These are phyloP conservation scores for Hermetia illucens DNA, from an alignment of 1,140 invertebrate species.

Conservation along the genomic window DNA sequence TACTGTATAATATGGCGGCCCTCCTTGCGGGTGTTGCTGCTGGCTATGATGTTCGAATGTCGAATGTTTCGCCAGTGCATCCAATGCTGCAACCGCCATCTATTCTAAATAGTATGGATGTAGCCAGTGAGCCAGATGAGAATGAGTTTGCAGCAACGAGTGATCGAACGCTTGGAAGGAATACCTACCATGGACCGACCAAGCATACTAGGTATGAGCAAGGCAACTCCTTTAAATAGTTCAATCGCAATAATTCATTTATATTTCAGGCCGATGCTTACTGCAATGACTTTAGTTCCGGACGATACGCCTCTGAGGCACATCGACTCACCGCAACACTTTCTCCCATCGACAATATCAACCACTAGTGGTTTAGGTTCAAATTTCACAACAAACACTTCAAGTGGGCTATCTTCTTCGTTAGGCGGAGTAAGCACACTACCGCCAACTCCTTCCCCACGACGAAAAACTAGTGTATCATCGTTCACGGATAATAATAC, in stretches of 20 bases:
- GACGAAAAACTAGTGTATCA: constrained; percentile 50
- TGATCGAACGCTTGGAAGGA: constrained; percentile 53
- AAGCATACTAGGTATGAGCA: constrained; percentile 35
- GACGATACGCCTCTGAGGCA: constrained; percentile 54
- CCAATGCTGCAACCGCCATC: constrained; percentile 49
- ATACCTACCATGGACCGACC: constrained; percentile 81
- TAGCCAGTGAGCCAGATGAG: constrained; percentile 16
- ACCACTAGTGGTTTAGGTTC: constrained; percentile 33
- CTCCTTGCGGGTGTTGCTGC: constrained; percentile 76
- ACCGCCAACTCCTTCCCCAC: constrained; percentile 52
- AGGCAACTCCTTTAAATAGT: no score
- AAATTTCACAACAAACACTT: constrained; percentile 31
- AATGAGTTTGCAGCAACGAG: constrained; percentile 33
- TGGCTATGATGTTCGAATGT: constrained; percentile 80
- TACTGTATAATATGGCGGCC: constrained; percentile 81
- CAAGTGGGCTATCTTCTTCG: constrained; percentile 15
- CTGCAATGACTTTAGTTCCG: constrained; percentile 32
- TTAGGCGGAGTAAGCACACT: constrained; percentile 22
- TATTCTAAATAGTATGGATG: constrained; percentile 1
- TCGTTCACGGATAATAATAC: constrained; percentile 15
- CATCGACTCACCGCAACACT: constrained; percentile 48
- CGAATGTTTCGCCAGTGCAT: constrained; percentile 70
- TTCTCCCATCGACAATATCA: constrained; percentile 24
- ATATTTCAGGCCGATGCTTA: constrained; percentile 16
- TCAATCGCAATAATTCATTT: constrained; percentile 2